Conservation (phyloP, 2,113 vertebrate species). For the Phyllopteryx taeniolatus region DNA sequence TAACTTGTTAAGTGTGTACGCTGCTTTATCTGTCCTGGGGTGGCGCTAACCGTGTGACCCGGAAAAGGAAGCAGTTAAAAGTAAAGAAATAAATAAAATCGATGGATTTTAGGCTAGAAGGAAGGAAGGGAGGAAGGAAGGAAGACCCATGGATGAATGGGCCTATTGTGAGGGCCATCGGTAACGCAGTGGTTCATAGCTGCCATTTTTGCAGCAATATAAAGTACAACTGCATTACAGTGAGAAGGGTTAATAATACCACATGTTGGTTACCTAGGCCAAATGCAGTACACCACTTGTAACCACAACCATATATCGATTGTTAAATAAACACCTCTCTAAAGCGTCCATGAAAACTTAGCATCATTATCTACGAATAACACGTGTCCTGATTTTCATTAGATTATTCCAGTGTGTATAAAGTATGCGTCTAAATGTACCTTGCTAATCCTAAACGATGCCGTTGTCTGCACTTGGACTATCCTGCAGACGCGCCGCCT, state of each 20-base stretch:
- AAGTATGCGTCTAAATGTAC: neutral
- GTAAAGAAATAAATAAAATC: too few relatives aligned
- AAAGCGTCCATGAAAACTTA: neutral
- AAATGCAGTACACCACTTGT: neutral
- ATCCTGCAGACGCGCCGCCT: conserved; percentile 35
- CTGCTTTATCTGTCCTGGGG: too few relatives aligned
- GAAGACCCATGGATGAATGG: too few relatives aligned
- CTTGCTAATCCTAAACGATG: neutral
- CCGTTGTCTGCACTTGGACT: conserved; percentile 12
- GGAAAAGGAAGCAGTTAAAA: too few relatives aligned
- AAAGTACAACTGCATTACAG: neutral
- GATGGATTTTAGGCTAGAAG: too few relatives aligned
- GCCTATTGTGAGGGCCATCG: neutral
- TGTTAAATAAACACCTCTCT: neutral
- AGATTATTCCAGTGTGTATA: too few relatives aligned
- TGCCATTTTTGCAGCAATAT: neutral
- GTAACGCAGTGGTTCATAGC: neutral
- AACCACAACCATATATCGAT: neutral
- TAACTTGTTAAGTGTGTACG: too few relatives aligned
- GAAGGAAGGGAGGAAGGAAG: too few relatives aligned
- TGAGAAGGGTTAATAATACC: neutral
- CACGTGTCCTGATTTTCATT: neutral
- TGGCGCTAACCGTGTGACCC: too few relatives aligned
- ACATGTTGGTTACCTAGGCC: neutral
- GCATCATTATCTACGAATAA: neutral